Conservation (phyloP, 2,888 invertebrate species). For the Aspidiotus destructor region DNA sequence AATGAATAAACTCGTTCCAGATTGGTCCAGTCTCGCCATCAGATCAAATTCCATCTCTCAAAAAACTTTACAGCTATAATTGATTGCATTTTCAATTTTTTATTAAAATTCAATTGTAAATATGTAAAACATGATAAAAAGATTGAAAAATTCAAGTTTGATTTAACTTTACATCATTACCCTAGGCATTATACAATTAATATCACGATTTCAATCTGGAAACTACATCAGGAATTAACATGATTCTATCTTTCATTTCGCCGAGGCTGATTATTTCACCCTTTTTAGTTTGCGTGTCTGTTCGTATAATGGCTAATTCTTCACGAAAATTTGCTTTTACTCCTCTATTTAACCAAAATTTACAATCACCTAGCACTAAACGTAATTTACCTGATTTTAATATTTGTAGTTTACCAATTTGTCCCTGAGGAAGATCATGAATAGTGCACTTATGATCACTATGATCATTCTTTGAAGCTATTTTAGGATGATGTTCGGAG, state of each 20-base stretch:
- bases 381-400: constrained; percentile 26
- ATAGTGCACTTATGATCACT: constrained; percentile 21
- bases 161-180: neutral
- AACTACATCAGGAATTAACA: constrained; percentile 20
- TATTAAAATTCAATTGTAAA: neutral
- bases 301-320: constrained; percentile 15
- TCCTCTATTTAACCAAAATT: constrained; percentile 20
- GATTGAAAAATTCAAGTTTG: neutral
- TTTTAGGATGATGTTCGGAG: constrained; percentile 6
- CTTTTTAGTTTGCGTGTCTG: constrained; percentile 3
- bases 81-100: neutral
- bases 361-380: constrained; percentile 21
- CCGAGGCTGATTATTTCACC: constrained; percentile 23
- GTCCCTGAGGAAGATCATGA: constrained; percentile 26
- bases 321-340: constrained; percentile 13
- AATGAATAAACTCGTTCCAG: constrained; percentile 27
- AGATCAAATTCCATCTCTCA: constrained; percentile 11
- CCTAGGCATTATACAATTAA: neutral
- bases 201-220: constrained; percentile 4
- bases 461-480: constrained; percentile 1
- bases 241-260: constrained; percentile 17
- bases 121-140: neutral
- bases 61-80: constrained; percentile 20
- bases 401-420: constrained; percentile 26
- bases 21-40: constrained; percentile 27